These are phyloP conservation scores for Perodicticus potto DNA, from an alignment of 2,797 vertebrate species.

Conservation along the genomic window DNA sequence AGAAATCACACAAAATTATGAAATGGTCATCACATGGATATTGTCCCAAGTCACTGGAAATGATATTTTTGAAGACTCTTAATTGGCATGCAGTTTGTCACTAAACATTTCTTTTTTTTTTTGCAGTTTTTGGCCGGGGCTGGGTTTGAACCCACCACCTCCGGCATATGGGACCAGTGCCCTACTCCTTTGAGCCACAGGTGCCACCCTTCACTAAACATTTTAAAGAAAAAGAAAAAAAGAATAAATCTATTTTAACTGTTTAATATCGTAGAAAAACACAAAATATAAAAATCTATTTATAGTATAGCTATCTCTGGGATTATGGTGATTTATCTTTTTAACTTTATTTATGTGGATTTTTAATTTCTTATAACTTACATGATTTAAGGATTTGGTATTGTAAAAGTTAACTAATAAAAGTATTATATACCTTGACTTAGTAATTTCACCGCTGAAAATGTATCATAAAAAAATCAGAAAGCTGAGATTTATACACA, in stretches of 20 bases:
- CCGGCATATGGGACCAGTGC: too few species aligned
- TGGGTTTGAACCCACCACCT: too few species aligned
- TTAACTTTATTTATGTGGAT: background rate
- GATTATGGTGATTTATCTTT: background rate
- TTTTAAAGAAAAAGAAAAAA: background rate
- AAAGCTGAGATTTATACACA: background rate
- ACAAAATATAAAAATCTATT: background rate
- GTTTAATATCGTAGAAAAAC: background rate
- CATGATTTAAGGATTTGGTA: background rate
- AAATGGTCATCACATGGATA: background rate
- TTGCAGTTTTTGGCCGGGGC: too few species aligned
- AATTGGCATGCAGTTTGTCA: background rate
- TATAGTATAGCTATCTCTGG: background rate
- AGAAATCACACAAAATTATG: background rate
- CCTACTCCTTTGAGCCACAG: too few species aligned
- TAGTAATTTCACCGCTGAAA: background rate
- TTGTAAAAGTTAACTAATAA: background rate
- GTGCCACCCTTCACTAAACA: too few species aligned
- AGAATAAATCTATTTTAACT: background rate
- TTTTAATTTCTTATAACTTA: background rate
- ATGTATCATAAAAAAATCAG: background rate
- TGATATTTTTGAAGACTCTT: background rate
- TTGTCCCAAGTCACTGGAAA: background rate
- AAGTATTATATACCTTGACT: background rate
- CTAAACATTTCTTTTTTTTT: too few species aligned